Base-by-base conservation (phyloP, 2,797 vertebrate species). In the Chelon auratus region DNA sequence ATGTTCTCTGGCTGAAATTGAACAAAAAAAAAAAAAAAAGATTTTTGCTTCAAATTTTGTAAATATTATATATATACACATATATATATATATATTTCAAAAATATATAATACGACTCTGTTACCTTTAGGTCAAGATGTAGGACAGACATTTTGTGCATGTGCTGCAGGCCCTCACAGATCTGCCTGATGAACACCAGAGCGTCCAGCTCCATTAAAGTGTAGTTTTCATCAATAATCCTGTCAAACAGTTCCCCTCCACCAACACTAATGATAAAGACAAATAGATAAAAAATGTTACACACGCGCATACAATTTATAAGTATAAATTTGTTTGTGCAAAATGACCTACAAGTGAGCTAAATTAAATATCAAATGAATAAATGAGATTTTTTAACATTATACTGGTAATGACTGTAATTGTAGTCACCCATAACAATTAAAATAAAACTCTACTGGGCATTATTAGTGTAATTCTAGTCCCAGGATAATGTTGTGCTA, bases 131-230 rank as follows among this genome's bases (percentile, higher is more conserved):
- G 90, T 99, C 97, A 79, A 99, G 91, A 80, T 99, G 98, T 12
- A 99, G 94, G 80, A 99, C 95, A 75, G 97, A 97, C 97, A 98
- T 98, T 90, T 96, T 97, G 86, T 99, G 98, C 97, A 99, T 98
- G 90, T 99, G 94, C 66, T 95, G 94, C 78, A 99, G 91, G 33
- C 98, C 98, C 47, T 97, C 97, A 69, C 97, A 99, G 80, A 99
- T 99, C 89, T 99, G 97, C 78, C 95, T 94, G 84, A 97, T 95
- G 87, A 99, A 98, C 3, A 96, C 84, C 73, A 98, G 93, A 3
- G 96, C 93, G 18, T 99, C 98, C 76, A 97, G 89, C 87, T 99
- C 98, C 6, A 95, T 96, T 51, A 95, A 80, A 3, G 81, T 95
- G 89, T 95, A 93, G 90, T 95, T 95, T 75, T 95, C 92, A 76